These are phyloP conservation scores for Hyla sarda DNA, from an alignment of 2,113 vertebrate species.

Conservation along the genomic window DNA sequence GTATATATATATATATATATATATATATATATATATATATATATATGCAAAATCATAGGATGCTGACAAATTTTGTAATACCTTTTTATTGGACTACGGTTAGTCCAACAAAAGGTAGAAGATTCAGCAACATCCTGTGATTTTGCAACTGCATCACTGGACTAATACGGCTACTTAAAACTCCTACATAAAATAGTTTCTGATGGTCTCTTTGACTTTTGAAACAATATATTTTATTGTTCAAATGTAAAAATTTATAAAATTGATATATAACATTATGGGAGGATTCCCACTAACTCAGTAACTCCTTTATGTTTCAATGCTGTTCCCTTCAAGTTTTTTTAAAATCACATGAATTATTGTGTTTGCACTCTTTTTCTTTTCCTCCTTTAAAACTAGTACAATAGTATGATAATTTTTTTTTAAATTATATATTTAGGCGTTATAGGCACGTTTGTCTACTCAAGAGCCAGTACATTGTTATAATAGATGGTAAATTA, in stretches of 20 bases:
- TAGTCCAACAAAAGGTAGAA: no score
- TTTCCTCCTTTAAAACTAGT: not conserved
- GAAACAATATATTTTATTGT: not conserved
- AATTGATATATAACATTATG: not conserved
- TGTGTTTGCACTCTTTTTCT: not conserved
- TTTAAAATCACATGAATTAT: not conserved
- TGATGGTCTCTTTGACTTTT: not conserved
- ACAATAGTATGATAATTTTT: not conserved
- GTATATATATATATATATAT: no score
- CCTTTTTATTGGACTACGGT: no score
- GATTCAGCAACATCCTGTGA: no score
- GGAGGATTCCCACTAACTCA: not conserved
- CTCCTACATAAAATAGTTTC: no score
- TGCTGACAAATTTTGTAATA: no score
- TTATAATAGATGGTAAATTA: conserved; percentile 12
- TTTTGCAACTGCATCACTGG: no score
- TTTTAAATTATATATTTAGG: not conserved
- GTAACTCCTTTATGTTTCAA: not conserved
- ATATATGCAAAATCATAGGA: no score
- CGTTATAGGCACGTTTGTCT: not conserved
- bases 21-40: no score
- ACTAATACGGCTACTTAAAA: no score
- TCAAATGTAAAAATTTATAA: not conserved
- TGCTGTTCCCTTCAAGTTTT: not conserved
- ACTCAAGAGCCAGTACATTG: not conserved